Conservation (phyloP, 2,888 invertebrate species). For the Stomorhina lunata region DNA sequence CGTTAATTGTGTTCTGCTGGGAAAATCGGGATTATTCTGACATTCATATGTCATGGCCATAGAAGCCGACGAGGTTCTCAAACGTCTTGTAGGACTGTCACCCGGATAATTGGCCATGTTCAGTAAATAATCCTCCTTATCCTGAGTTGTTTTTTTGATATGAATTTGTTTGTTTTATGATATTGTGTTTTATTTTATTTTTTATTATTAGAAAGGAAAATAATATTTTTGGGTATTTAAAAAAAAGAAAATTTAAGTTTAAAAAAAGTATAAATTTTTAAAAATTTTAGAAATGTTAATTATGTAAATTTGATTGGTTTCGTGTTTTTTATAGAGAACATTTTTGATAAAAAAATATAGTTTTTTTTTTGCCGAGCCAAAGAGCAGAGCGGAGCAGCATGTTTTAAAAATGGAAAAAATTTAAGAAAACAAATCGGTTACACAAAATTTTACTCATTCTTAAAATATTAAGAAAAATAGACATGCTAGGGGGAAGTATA, state of each 20-base stretch:
- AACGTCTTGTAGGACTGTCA: constrained; percentile 62
- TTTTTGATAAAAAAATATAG: neutral
- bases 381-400: constrained; percentile 54
- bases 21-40: constrained; percentile 73
- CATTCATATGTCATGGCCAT: constrained; percentile 72
- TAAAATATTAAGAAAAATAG: constrained; percentile 17
- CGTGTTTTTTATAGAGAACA: neutral
- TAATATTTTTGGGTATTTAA: neutral
- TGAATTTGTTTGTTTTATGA: constrained; percentile 16
- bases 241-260: constrained; percentile 7
- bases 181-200: neutral
- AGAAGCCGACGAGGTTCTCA: constrained; percentile 66
- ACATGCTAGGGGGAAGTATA: constrained; percentile 23
- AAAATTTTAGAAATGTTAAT: neutral
- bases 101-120: constrained; percentile 57
- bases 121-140: constrained; percentile 71
- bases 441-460: constrained; percentile 13
- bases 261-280: neutral
- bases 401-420: constrained; percentile 45
- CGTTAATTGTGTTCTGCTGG: constrained; percentile 46
- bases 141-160: constrained; percentile 67
- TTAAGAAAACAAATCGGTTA: constrained; percentile 43
- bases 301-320: constrained; percentile 8
- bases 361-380: constrained; percentile 31
- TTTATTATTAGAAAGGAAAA: neutral